Conservation (phyloP, 2,113 vertebrate genomes). For the Actenoides hombroni region DNA sequence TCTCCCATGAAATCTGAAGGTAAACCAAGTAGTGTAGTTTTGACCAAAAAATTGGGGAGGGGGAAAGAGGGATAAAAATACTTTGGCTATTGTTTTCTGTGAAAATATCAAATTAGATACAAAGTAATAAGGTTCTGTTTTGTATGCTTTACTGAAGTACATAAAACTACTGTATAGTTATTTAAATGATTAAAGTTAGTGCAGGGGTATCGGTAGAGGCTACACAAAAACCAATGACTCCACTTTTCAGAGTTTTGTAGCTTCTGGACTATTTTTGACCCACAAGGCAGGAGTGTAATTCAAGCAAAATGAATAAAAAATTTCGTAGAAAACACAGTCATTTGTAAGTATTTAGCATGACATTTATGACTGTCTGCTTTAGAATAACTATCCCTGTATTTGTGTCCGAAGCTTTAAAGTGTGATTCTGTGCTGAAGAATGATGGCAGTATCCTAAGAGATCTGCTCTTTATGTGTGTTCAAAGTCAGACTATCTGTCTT, state of each 20-base stretch:
- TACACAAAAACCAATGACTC: background rate
- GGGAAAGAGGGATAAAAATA: background rate
- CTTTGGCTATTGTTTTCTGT: background rate
- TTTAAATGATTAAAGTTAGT: background rate
- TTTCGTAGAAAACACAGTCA: background rate
- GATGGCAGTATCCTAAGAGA: background rate
- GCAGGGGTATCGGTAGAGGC: background rate
- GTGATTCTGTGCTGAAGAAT: background rate
- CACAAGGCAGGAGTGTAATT: background rate
- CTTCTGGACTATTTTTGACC: background rate
- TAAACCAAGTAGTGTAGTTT: background rate
- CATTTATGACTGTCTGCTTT: background rate
- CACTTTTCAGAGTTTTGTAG: background rate
- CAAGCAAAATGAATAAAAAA: background rate
- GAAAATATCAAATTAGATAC: background rate
- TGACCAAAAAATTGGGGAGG: background rate
- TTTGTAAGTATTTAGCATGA: background rate
- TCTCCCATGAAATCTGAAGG: background rate
- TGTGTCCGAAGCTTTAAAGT: background rate
- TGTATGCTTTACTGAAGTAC: background rate
- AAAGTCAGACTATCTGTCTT: background rate
- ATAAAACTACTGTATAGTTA: background rate
- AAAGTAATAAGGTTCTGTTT: background rate
- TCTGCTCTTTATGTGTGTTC: background rate
- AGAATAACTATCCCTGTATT: background rate